These are phyloP conservation scores for Nilaparvata lugens DNA, from an alignment of 1,140 invertebrate species.

Conservation along the genomic window DNA sequence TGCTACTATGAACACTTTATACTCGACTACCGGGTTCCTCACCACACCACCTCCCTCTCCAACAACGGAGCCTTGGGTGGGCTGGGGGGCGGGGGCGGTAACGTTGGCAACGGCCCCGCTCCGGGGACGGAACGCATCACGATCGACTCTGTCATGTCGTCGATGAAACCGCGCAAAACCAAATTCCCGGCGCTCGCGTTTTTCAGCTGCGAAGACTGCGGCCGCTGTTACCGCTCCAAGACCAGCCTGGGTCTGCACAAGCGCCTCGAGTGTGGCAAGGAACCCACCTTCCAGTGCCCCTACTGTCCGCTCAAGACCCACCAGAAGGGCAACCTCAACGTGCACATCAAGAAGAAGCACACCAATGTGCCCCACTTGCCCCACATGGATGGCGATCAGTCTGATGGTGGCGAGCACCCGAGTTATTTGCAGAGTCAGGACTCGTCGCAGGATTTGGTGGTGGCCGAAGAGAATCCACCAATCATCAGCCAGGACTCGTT, in stretches of 20 bases:
- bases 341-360: conserved; percentile 38
- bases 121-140: neutral
- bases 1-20: neutral
- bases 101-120: neutral
- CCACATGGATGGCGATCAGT: neutral
- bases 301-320: conserved; percentile 41
- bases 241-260: conserved; percentile 43
- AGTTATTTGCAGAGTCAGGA: no score
- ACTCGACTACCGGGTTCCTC: neutral
- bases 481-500: no score
- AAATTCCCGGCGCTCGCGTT: conserved; percentile 13
- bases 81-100: no score
- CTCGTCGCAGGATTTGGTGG: no score
- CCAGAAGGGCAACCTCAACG: conserved; percentile 40
- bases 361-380: conserved; percentile 12
- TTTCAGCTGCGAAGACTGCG: conserved; percentile 34
- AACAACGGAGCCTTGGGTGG: neutral
- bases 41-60: neutral
- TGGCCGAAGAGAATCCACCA: no score
- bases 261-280: conserved; percentile 45
- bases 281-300: conserved; percentile 42
- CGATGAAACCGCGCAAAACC: conserved; percentile 15
- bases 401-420: neutral
- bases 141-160: neutral
- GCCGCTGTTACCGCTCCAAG: conserved; percentile 39